These are phyloP conservation scores for Nasonia longicornis DNA, from an alignment of 1,140 invertebrate species.

Conservation along the genomic window DNA sequence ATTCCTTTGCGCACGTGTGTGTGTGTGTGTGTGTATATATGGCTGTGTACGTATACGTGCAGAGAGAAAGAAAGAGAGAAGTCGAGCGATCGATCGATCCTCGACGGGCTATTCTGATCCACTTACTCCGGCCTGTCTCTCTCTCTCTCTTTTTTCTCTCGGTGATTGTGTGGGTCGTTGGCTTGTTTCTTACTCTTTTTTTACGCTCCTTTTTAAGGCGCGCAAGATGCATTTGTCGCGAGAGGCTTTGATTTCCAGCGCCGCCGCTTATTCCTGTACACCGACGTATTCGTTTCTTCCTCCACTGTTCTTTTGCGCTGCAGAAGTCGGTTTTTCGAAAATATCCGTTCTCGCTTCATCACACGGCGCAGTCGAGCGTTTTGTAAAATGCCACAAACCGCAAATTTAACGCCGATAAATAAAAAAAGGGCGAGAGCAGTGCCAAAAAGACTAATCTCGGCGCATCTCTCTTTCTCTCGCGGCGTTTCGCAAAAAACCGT, in stretches of 20 bases:
- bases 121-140: constrained; percentile 25
- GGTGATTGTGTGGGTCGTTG: neutral
- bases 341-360: neutral
- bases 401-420: constrained; percentile 41
- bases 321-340: neutral
- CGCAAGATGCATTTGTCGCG: constrained; percentile 33
- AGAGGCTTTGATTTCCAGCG: constrained; percentile 15
- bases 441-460: constrained; percentile 29
- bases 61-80: neutral
- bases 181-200: neutral
- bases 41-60: neutral
- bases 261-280: neutral
- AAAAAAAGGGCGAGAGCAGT: constrained; percentile 31
- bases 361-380: neutral
- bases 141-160: neutral
- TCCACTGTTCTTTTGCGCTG: neutral
- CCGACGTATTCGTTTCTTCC: neutral
- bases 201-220: neutral
- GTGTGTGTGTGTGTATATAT: neutral
- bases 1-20: neutral
- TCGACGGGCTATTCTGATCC: constrained; percentile 34
- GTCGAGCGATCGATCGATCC: constrained; percentile 37
- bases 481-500: neutral
- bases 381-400: no score
- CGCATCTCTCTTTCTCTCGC: constrained; percentile 6